Percentiles rank a stretch among this genome's conserved stretches.
phyloP scores from a whole-genome alignment of 2,888 invertebrate genomes.

The Automeris io region DNA sequence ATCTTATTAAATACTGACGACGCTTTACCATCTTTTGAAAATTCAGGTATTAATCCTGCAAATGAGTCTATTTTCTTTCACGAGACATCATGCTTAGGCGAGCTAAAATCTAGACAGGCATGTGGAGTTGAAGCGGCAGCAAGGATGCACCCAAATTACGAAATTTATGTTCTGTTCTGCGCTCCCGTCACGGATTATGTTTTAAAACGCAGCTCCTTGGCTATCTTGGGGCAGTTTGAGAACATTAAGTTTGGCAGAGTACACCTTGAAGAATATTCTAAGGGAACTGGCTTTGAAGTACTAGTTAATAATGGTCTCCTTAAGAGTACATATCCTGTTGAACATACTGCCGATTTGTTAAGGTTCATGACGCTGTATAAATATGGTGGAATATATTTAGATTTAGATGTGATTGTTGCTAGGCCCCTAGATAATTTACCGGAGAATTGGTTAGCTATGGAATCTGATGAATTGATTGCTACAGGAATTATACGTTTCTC shows the following conservation, averaged over 20 bases:
- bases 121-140: conserved; percentile 27
- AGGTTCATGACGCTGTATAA: conserved; percentile 20
- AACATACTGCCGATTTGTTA: conserved; percentile 20
- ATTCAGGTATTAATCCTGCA: not conserved
- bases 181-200: conserved; percentile 16
- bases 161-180: conserved; percentile 58
- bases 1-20: conserved; percentile 5
- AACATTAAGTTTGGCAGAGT: conserved; percentile 17
- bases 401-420: conserved; percentile 19
- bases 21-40: conserved; percentile 12
- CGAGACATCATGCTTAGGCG: conserved; percentile 77
- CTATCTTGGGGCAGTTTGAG: conserved; percentile 9
- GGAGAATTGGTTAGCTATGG: conserved; percentile 17
- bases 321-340: conserved; percentile 12
- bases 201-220: conserved; percentile 11
- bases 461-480: conserved; percentile 10
- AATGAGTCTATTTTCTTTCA: conserved; percentile 77
- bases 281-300: conserved; percentile 14
- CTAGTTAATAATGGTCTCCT: conserved; percentile 10
- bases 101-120: conserved; percentile 41
- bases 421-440: conserved; percentile 19
- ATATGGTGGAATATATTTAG: conserved; percentile 23
- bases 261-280: conserved; percentile 15
- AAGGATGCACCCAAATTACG: conserved; percentile 26
- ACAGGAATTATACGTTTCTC: conserved; percentile 17